These are phyloP conservation scores for Rhagonycha fulva DNA, from an alignment of 2,888 invertebrate genomes.

Conservation along the genomic window DNA sequence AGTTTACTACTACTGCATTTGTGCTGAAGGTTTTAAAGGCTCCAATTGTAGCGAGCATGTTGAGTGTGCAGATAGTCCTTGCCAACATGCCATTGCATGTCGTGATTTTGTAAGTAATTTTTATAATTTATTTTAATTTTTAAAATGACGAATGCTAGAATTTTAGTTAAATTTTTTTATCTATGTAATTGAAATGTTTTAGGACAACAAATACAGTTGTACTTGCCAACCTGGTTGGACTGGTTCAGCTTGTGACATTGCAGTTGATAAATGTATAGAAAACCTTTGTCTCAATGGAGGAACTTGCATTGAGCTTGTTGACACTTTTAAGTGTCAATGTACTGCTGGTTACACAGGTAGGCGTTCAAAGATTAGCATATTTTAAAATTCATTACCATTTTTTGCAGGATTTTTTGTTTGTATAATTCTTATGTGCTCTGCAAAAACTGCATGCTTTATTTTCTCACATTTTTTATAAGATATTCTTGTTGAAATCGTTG, in stretches of 20 bases:
- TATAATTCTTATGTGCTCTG: slow-evolving; percentile 14
- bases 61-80: slow-evolving; percentile 62
- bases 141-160: not conserved
- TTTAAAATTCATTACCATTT: not conserved
- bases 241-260: slow-evolving; percentile 62
- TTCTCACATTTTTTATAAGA: not conserved
- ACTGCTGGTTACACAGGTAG: slow-evolving; percentile 62
- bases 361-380: not conserved
- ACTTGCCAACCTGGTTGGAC: slow-evolving; percentile 73
- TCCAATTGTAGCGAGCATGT: slow-evolving; percentile 47
- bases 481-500: not conserved
- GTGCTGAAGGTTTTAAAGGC: slow-evolving; percentile 55
- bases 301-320: slow-evolving; percentile 60
- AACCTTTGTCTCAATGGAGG: slow-evolving; percentile 70
- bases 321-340: slow-evolving; percentile 63
- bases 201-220: slow-evolving; percentile 67
- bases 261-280: slow-evolving; percentile 61
- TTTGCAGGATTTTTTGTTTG: not conserved
- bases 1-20: slow-evolving; percentile 45
- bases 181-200: slow-evolving; percentile 40
- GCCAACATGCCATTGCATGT: slow-evolving; percentile 65
- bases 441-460: slow-evolving; percentile 26
- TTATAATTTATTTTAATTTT: slow-evolving; percentile 1
- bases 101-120: slow-evolving; percentile 65
- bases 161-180: not conserved